Base-by-base conservation (phyloP, 2,797 vertebrate genomes). In the Sebastes oblongus region DNA sequence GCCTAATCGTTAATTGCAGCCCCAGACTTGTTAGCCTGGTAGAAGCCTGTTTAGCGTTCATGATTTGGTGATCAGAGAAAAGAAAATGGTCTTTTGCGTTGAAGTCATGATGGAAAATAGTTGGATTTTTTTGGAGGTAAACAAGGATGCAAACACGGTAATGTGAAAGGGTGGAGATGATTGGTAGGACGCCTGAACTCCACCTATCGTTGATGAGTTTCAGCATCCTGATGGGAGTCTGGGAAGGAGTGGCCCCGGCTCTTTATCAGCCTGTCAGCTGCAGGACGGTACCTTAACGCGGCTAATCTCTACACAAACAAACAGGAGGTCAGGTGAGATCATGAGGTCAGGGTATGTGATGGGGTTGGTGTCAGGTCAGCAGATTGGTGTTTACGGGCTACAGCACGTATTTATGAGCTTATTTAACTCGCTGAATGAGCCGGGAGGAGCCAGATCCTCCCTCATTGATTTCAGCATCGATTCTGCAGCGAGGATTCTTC, bases 381-480 rank as follows among this genome's bases (percentile, higher is more conserved):
- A n/a, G 32, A 36, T 24, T 12, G 6, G 52, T 22, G 52, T 22
- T 55, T n/a, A 54, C n/a, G n/a, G 7, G 52, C 52, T 54, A 54
- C n/a, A 22, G 52, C 20, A 9, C 3, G 3, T 79, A 68, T 81
- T 74, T 77, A 69, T 59, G 62, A 55, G 39, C 79, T 42, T 5
- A 62, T 80, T 71, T 64, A 78, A 70, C 78, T 62, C 18, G 67
- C 54, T 27, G 66, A 58, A 80, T 5, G 20, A 69, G 74, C 22
- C n/a, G 4, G 70, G 69, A 22, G 75, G 77, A 56, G 50, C 24
- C 29, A 5, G 66, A 66, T n/a, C 36, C 58, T 61, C 71, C 66
- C 22, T n/a, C 54, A 64, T 70, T 36, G 88, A 90, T 80, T n/a
- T 1, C 0, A 52, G 2, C 30, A 83, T 82, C 0, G 74, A 83